Percentiles rank a stretch among this genome's conserved stretches.
phyloP scores from a whole-genome alignment of 1,140 invertebrate species.

The Macrosteles quadrilineatus region DNA sequence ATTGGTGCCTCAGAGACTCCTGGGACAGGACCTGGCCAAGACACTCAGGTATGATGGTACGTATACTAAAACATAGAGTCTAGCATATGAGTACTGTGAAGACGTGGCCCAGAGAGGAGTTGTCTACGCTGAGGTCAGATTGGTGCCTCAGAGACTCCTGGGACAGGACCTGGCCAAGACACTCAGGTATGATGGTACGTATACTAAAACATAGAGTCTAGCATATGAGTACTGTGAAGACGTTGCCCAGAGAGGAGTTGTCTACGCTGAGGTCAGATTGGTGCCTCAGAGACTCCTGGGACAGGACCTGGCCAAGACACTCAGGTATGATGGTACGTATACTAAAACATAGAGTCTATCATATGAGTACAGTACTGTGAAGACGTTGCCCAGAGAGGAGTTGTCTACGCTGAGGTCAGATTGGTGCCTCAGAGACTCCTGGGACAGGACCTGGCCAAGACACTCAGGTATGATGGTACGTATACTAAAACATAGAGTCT shows the following conservation, averaged over 20 bases:
- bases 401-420: slow-evolving; percentile 60
- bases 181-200: slow-evolving; percentile 29
- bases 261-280: slow-evolving; percentile 61
- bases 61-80: slow-evolving; percentile 41
- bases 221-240: slow-evolving; percentile 65
- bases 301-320: slow-evolving; percentile 13
- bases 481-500: too few relatives aligned
- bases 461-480: slow-evolving; percentile 28
- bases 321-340: slow-evolving; percentile 30
- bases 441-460: slow-evolving; percentile 26
- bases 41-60: slow-evolving; percentile 27
- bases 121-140: slow-evolving; percentile 60
- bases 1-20: slow-evolving; percentile 57
- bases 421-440: slow-evolving; percentile 58
- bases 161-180: slow-evolving; percentile 27
- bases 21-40: slow-evolving; percentile 35
- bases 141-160: slow-evolving; percentile 56
- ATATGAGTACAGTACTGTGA: slow-evolving; percentile 65
- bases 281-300: slow-evolving; percentile 55
- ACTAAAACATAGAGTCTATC: too few relatives aligned
- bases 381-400: slow-evolving; percentile 54
- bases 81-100: slow-evolving; percentile 65
- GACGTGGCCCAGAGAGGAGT: slow-evolving; percentile 55
- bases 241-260: slow-evolving; percentile 52
- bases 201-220: slow-evolving; percentile 47